Conservation (phyloP, 2,113 vertebrate species). For the Pampusana beccarii region DNA sequence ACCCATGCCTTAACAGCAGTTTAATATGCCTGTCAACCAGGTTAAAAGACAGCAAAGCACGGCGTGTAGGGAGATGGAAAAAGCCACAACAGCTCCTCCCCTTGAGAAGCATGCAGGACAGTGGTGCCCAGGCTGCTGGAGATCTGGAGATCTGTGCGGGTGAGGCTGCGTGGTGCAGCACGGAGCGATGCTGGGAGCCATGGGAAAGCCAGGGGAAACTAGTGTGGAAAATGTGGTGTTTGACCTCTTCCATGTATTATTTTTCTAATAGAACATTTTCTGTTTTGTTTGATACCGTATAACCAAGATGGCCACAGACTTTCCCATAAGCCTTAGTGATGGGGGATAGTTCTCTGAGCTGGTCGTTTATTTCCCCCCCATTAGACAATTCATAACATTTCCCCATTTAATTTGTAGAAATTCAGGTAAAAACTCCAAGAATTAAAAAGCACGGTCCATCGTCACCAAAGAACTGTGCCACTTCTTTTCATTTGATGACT, state of each 20-base stretch:
- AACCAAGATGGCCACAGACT: neutral
- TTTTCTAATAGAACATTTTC: neutral
- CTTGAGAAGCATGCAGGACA: neutral
- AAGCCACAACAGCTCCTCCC: neutral
- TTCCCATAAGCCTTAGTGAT: neutral
- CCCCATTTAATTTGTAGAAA: neutral
- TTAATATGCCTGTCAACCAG: neutral
- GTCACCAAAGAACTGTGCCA: neutral
- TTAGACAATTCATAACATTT: neutral
- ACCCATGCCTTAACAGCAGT: neutral
- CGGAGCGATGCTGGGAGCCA: neutral
- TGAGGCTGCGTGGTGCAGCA: neutral
- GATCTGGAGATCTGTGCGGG: neutral
- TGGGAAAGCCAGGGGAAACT: neutral
- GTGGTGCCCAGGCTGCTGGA: neutral
- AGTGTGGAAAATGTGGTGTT: neutral
- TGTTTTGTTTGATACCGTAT: neutral
- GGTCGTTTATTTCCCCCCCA: neutral
- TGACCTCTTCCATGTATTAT: neutral
- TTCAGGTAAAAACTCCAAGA: neutral
- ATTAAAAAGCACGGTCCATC: neutral
- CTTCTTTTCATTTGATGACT: slow-evolving; percentile 41
- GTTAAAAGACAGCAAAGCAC: neutral
- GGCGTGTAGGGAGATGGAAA: neutral
- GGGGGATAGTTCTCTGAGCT: neutral